Conservation (phyloP, 2,888 invertebrate genomes). For the Linyphia triangularis region DNA sequence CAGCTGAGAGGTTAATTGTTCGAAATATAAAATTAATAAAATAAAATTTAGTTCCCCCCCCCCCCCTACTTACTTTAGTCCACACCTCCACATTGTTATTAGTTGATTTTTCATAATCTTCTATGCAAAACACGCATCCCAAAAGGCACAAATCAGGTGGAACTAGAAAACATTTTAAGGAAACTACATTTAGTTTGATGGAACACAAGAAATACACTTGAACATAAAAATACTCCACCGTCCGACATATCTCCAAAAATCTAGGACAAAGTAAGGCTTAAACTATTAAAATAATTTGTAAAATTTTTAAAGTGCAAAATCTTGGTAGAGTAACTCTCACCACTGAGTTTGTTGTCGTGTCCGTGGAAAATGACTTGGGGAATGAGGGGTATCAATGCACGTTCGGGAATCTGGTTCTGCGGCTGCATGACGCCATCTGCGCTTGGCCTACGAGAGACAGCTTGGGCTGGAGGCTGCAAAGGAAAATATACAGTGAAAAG, state of each 20-base stretch:
- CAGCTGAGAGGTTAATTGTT: no score
- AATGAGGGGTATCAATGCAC: constrained; percentile 63
- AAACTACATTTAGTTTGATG: no score
- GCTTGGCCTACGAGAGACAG: constrained; percentile 53
- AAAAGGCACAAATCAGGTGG: constrained; percentile 93
- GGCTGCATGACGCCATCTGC: constrained; percentile 50
- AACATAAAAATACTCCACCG: no score
- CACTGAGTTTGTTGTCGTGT: constrained; percentile 93
- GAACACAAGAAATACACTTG: no score
- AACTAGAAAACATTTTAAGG: constrained; percentile 77
- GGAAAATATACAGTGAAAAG: not conserved
- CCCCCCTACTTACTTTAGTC: constrained; percentile 77
- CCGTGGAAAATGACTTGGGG: constrained; percentile 90
- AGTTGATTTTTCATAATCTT: constrained; percentile 85
- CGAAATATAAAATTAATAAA: no score
- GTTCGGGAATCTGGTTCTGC: constrained; percentile 46
- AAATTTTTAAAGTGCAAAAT: not conserved
- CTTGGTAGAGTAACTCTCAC: no score
- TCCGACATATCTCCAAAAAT: not conserved
- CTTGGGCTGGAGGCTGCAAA: constrained; percentile 49
- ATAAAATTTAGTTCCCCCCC: not conserved
- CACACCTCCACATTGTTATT: constrained; percentile 77
- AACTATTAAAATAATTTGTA: not conserved
- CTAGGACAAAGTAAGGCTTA: not conserved
- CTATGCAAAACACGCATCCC: constrained; percentile 95